A percentile compares a stretch with the other conserved stretches of the same genome.
Conservation (phyloP, 2,113 vertebrate genomes). For the Silurus glanis region DNA sequence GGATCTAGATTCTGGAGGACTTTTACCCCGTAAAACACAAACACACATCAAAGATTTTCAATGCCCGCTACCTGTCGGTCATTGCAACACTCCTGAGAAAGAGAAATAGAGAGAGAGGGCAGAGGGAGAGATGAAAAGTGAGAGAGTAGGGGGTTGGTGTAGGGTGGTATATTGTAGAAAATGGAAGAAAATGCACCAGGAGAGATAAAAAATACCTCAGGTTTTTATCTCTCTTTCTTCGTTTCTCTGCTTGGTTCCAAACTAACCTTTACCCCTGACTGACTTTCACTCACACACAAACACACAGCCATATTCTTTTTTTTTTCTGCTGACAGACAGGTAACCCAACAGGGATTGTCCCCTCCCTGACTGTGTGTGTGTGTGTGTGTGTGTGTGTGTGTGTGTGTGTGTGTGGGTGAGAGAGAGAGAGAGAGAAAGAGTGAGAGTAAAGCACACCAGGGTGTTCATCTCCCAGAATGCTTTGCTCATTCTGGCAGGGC, state of each 20-base stretch:
- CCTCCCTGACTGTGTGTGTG: background rate
- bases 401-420: constrained; percentile 3
- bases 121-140: background rate
- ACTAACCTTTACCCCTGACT: background rate
- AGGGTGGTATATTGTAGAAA: background rate
- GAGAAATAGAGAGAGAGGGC: background rate
- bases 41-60: constrained; percentile 28
- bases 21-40: background rate
- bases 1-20: constrained; percentile 14
- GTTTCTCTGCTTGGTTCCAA: constrained; percentile 1
- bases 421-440: no score
- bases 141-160: background rate
- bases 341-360: background rate
- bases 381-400: constrained; percentile 1
- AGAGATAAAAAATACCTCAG: constrained; percentile 27
- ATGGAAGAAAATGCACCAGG: background rate
- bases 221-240: constrained; percentile 14
- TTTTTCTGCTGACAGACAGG: constrained; percentile 16
- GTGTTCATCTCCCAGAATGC: background rate
- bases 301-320: background rate
- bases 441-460: background rate
- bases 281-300: background rate
- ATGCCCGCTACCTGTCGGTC: background rate
- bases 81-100: constrained; percentile 13
- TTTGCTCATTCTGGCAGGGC: background rate